phyloP scores from a whole-genome alignment of 2,113 vertebrate species.

The Oncorhynchus gorbuscha region DNA sequence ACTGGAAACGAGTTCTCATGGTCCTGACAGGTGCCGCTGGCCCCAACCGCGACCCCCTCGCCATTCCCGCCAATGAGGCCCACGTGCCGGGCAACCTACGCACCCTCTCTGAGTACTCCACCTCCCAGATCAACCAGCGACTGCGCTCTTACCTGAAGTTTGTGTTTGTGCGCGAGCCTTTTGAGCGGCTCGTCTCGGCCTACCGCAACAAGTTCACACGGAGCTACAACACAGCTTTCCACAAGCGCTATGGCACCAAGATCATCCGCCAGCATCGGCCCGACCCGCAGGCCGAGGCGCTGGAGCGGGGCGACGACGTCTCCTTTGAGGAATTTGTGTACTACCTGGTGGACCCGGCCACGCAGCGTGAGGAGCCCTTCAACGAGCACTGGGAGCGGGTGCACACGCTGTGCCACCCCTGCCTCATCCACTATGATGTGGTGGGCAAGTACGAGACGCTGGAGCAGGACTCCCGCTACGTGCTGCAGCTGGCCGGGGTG shows the following conservation, averaged over 20 bases:
- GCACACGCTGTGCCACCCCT: conserved; percentile 91
- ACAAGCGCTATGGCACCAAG: conserved; percentile 87
- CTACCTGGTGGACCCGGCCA: conserved; percentile 88
- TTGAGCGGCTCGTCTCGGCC: conserved; percentile 90
- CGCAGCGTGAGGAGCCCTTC: conserved; percentile 86
- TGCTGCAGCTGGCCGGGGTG: conserved; percentile 82
- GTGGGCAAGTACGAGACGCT: conserved; percentile 97
- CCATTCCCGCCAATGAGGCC: conserved; percentile 86
- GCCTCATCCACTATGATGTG: conserved; percentile 89
- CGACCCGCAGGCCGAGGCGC: conserved; percentile 73
- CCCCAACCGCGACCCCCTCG: conserved; percentile 75
- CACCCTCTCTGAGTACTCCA: conserved; percentile 82
- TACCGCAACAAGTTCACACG: conserved; percentile 92
- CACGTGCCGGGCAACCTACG: conserved; percentile 82
- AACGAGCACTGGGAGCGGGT: conserved; percentile 96
- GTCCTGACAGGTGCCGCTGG: conserved; percentile 80
- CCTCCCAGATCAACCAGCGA: conserved; percentile 85
- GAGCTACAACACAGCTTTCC: conserved; percentile 90
- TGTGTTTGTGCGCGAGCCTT: conserved; percentile 90
- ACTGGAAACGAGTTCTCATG: conserved; percentile 95
- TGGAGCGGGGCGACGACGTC: conserved; percentile 84
- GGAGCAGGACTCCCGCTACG: conserved; percentile 86
- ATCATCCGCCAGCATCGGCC: conserved; percentile 85
- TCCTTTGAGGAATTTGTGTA: conserved; percentile 92
- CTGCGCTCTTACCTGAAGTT: conserved; percentile 92